A percentile compares a stretch with the other conserved stretches of the same genome.
These are phyloP conservation scores for Metacarcinus magister DNA, from an alignment of 2,888 invertebrate genomes.

Conservation along the genomic window DNA sequence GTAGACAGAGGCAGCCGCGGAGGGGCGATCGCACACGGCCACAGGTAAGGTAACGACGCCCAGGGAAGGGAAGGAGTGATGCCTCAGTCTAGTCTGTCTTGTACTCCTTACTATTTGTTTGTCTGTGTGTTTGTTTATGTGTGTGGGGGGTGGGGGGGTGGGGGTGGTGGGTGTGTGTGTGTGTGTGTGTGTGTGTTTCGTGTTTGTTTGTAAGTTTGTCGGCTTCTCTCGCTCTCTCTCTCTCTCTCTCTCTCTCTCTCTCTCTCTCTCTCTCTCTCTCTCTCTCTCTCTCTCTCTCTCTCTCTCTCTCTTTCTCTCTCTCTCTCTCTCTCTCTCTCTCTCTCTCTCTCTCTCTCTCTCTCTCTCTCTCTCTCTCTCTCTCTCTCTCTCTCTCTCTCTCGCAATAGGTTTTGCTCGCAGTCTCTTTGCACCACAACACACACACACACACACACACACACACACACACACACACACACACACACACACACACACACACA, in stretches of 20 bases:
- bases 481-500: background rate
- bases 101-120: background rate
- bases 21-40: background rate
- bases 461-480: background rate
- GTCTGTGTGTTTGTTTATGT: background rate
- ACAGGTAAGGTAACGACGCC: background rate
- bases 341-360: background rate
- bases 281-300: background rate
- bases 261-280: slow-evolving; percentile 38
- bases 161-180: background rate
- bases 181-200: background rate
- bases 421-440: background rate
- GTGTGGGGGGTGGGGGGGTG: background rate
- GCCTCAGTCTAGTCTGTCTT: background rate
- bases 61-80: background rate
- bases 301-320: background rate
- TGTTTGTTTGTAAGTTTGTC: background rate
- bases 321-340: too few species aligned
- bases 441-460: too few species aligned
- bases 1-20: slow-evolving; percentile 2
- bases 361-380: background rate
- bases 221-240: background rate
- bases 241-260: slow-evolving; percentile 41
- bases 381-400: background rate
- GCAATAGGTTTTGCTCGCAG: background rate